These are phyloP conservation scores for Spermophilus dauricus DNA, from an alignment of 2,113 vertebrate species.

Conservation along the genomic window DNA sequence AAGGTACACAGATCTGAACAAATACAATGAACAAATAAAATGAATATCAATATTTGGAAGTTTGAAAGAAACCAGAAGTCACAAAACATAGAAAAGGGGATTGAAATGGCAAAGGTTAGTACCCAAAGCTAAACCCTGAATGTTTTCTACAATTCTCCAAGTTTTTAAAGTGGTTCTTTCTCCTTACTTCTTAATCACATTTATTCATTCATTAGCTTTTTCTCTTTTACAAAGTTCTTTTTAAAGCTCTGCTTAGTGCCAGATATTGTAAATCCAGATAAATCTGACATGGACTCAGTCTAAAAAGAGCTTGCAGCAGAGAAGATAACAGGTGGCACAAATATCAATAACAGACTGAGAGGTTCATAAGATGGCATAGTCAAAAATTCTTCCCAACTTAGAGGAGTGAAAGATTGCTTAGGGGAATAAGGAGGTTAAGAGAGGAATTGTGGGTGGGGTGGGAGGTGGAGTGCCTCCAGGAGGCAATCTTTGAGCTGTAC, in stretches of 20 bases:
- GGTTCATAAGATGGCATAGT: background rate
- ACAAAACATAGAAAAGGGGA: background rate
- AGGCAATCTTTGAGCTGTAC: background rate
- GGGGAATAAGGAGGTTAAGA: background rate
- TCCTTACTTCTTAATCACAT: background rate
- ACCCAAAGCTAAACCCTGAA: background rate
- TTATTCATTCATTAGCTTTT: background rate
- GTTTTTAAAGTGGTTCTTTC: background rate
- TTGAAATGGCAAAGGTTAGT: background rate
- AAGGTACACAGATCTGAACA: background rate
- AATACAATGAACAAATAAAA: constrained; percentile 21
- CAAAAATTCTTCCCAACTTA: background rate
- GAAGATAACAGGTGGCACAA: background rate
- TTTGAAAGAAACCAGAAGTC: constrained; percentile 1
- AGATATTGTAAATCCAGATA: background rate
- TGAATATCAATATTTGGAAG: background rate
- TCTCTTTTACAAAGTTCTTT: background rate
- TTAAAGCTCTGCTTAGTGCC: background rate
- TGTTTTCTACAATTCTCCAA: background rate
- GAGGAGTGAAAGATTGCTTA: background rate
- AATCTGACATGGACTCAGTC: background rate
- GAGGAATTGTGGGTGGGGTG: background rate
- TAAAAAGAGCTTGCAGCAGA: background rate
- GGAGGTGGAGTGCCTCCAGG: background rate
- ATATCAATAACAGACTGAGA: background rate